Evolutionary conservation across 2,797 vertebrate genomes (phyloP).

Genomic region (Chelon labrosus): DNA sequence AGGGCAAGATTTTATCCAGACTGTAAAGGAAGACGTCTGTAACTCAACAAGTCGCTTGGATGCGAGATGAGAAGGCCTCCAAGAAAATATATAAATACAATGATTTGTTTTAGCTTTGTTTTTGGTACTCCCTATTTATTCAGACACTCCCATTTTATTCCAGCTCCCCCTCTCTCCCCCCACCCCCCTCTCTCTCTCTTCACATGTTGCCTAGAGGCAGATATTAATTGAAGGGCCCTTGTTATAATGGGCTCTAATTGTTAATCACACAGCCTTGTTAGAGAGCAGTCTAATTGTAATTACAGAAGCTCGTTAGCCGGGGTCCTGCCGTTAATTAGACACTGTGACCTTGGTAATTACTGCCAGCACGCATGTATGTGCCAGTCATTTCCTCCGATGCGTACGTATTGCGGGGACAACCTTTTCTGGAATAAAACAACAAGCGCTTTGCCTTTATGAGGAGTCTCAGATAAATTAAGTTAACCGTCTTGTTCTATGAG

Average conservation of each 20-base stretch:
- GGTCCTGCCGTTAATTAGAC: constrained; percentile 76
- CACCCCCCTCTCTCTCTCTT: constrained; percentile 15
- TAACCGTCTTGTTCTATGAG: neutral
- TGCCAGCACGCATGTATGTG: constrained; percentile 65
- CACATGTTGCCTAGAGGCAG: constrained; percentile 64
- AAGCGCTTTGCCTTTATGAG: constrained; percentile 6
- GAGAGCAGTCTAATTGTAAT: constrained; percentile 77
- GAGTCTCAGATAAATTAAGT: neutral
- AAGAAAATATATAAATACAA: no score
- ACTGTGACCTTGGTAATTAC: constrained; percentile 81
- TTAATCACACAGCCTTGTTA: constrained; percentile 80
- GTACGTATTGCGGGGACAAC: constrained; percentile 7
- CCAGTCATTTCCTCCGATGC: constrained; percentile 50
- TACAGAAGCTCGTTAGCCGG: constrained; percentile 73
- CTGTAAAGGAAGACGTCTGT: no score
- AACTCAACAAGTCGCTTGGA: no score
- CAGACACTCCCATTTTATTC: neutral
- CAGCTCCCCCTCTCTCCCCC: neutral
- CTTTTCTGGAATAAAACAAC: constrained; percentile 1
- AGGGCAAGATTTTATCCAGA: no score
- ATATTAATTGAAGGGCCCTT: constrained; percentile 77
- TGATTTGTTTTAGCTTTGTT: no score
- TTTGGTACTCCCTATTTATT: no score
- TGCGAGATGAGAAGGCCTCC: no score
- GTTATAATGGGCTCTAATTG: constrained; percentile 77